Evolutionary conservation across 2,888 invertebrate species (phyloP).

Genomic region (Lycia hirtaria): DNA sequence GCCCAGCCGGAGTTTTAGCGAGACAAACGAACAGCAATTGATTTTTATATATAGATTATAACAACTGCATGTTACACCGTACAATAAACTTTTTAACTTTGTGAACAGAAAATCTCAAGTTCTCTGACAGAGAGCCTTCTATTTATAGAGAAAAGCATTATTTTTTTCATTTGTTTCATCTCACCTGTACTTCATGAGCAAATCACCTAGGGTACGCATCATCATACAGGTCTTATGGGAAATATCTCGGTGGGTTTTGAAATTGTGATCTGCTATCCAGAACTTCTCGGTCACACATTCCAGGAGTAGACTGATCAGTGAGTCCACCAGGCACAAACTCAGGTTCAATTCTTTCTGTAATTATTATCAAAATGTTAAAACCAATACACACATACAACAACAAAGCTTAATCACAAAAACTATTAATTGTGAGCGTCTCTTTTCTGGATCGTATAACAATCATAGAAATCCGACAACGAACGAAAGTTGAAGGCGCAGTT

Average conservation of each 20-base stretch:
- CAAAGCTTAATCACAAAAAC: too few species aligned
- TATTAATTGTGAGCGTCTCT: too few species aligned
- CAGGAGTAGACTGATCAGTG: slow-evolving; percentile 79
- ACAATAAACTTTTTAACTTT: too few species aligned
- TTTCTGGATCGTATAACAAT: too few species aligned
- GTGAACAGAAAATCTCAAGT: too few species aligned
- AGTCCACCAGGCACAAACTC: slow-evolving; percentile 74
- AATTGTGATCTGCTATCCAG: slow-evolving; percentile 79
- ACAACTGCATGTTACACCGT: too few species aligned
- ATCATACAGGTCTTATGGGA: slow-evolving; percentile 82
- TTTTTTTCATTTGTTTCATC: slow-evolving; percentile 1
- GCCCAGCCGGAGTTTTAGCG: too few species aligned
- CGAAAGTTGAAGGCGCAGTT: too few species aligned
- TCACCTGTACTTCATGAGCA: slow-evolving; percentile 83
- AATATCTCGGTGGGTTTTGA: slow-evolving; percentile 75
- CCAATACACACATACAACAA: too few species aligned
- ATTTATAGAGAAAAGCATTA: not conserved
- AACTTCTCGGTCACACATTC: slow-evolving; percentile 82
- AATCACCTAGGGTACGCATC: slow-evolving; percentile 85
- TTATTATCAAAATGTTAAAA: slow-evolving; percentile 2
- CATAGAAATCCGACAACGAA: too few species aligned
- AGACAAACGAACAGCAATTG: too few species aligned
- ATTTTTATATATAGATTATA: too few species aligned
- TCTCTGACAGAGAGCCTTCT: not conserved
- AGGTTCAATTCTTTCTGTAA: slow-evolving; percentile 82